These are phyloP conservation scores for Hipparchia semele DNA, from an alignment of 2,888 invertebrate species.

Conservation along the genomic window DNA sequence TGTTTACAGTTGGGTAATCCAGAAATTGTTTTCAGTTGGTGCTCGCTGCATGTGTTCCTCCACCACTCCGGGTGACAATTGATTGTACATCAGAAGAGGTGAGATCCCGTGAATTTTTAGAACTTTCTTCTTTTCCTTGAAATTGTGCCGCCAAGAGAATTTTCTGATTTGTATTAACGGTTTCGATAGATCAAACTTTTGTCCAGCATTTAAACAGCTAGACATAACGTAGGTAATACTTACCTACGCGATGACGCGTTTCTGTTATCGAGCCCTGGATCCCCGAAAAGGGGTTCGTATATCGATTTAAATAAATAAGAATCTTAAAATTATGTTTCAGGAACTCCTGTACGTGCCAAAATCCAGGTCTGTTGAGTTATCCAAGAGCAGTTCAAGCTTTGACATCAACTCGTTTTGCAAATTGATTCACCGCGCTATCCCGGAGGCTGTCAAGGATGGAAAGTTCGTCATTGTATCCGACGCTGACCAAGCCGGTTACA, in stretches of 20 bases:
- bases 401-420: conserved; percentile 65
- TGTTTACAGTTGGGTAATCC: too few species aligned
- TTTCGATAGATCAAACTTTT: too few species aligned
- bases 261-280: too few species aligned
- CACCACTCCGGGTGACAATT: conserved; percentile 65
- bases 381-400: conserved; percentile 45
- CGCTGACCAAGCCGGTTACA: conserved; percentile 56
- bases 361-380: conserved; percentile 39
- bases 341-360: conserved; percentile 35
- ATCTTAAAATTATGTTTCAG: conserved; percentile 22
- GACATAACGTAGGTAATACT: too few species aligned
- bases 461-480: conserved; percentile 60
- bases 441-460: conserved; percentile 66
- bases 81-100: conserved; percentile 69
- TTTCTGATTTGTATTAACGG: too few species aligned
- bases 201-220: too few species aligned
- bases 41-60: conserved; percentile 46
- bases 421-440: conserved; percentile 67
- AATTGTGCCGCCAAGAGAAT: not conserved
- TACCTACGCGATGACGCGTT: too few species aligned
- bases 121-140: not conserved
- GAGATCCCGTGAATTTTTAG: conserved; percentile 37
- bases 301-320: too few species aligned
- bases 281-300: too few species aligned
- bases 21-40: conserved; percentile 34